Evolutionary conservation across 1,140 invertebrate species (phyloP), one percentile per base, ranked within the genome.

Genomic region (Scaptomyza montana): DNA sequence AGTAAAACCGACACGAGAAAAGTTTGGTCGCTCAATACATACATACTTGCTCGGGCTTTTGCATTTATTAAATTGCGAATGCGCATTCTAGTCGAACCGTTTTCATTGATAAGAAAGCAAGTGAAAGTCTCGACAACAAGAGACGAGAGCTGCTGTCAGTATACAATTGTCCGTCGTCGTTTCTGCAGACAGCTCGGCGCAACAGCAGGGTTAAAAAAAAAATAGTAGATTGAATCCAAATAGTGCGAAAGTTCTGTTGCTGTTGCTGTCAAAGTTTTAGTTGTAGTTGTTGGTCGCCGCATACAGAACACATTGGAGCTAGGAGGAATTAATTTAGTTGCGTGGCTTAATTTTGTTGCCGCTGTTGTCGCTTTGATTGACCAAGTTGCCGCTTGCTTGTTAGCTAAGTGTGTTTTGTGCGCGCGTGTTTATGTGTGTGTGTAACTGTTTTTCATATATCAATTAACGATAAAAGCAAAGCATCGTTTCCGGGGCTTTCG

Each of bases 91-190:
- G 25, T 65, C 64, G 50, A 45, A 72, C 28, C 56, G 64, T 47
- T 76, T 84, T 81, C 82, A 87, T 87, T 87, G 82, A 87, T 87
- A 87, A 87, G 82, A 71, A 77, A 49, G 41, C 75, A 62, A 68
- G 74, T 78, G 74, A 76, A 76, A 76, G 76, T 64, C 53, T 59
- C 55, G 51, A 13, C n/a, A 54, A 49, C 16, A 30, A 49, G 13
- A 33, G 13, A 33, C 49, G 33, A 66, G 33, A 65, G 41, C 59
- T n/a, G 49, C 36, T 56, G 63, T 30, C 63, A 72, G 69, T 72
- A 67, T 63, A 72, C 39, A 67, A 60, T 67, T 67, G 69, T 67
- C 56, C 39, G 65, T 61, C 43, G 57, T 41, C 47, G 51, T 69
- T 50, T 45, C 72, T 39, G 50, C 62, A 68, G 55, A 46, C 59